Evolutionary conservation across 2,888 invertebrate species (phyloP).

Genomic region (Cephonodes hylas): DNA sequence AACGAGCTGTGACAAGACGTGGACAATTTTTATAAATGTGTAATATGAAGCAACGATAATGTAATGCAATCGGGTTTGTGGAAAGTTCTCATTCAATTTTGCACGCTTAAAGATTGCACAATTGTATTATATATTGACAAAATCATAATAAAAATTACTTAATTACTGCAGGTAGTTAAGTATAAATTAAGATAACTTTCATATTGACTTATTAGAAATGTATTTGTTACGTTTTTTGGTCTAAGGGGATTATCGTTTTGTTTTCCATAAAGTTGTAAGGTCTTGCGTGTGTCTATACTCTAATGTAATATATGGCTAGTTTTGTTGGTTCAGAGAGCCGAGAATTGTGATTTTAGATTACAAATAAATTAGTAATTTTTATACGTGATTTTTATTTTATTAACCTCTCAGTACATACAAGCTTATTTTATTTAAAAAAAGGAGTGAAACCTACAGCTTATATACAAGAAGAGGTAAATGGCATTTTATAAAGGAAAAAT

Average conservation of each 20-base stretch:
- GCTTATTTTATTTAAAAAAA: background rate
- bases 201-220: background rate
- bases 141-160: background rate
- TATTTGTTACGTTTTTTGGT: background rate
- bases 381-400: constrained; percentile 31
- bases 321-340: constrained; percentile 51
- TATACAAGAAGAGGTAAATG: no score
- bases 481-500: no score
- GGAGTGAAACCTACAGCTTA: no score
- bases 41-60: background rate
- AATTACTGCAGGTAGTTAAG: background rate
- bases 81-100: background rate
- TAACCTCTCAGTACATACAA: background rate
- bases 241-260: background rate
- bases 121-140: background rate
- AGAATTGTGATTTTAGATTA: constrained; percentile 52
- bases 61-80: background rate
- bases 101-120: background rate
- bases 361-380: constrained; percentile 52
- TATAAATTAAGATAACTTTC: background rate
- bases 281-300: constrained; percentile 29
- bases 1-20: background rate
- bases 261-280: background rate
- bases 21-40: background rate
- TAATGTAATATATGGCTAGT: constrained; percentile 29